Evolutionary conservation across 2,113 vertebrate genomes (phyloP), one percentile per base, ranked within the genome.

Genomic region (Grantiella picta): DNA sequence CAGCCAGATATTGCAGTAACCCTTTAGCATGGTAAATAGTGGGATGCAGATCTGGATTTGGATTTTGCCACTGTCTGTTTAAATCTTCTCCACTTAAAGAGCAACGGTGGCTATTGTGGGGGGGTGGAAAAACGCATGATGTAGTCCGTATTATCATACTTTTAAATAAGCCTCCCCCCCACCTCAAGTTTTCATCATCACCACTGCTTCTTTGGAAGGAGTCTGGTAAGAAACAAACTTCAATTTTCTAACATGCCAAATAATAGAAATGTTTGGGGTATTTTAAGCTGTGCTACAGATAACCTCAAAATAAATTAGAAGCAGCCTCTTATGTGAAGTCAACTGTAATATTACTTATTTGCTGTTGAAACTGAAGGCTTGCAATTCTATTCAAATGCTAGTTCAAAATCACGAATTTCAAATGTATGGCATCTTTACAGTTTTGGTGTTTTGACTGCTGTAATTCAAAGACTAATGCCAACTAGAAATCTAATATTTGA

Each of bases 1-100:
- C 98, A 85, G 98, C 98, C 96, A 99, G 97, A 98, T 99, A 99
- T 90, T 99, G 99, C 81, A 99, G 98, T 90, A 99, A 98, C 77
- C 99, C 98, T 96, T 99, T 99, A 90, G 99, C 98, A 93, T 99
- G 99, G 98, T 98, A 99, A 98, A 99, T 99, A 86, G 99, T 99
- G 69, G 99, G 99, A 97, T 99, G 99, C 69, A 99, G 98, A 95
- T 99, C 99, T 63, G 97, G 97, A 95, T 98, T 99, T 96, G 99
- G 99, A 94, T 96, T 99, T 97, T 99, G 99, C 99, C 99, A 99
- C 94, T 99, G 99, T 82, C 99, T 98, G 96, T 99, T 99, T 97
- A 99, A 98, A 97, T 99, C 99, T 96, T 99, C 99, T 92, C 99
- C 99, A 97, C 99, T 99, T 97, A 99, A 98, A 97, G 99, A 99